Evolutionary conservation across 2,113 vertebrate species (phyloP), one percentile per base, ranked within the genome.

Genomic region (Brachirus orientalis): DNA sequence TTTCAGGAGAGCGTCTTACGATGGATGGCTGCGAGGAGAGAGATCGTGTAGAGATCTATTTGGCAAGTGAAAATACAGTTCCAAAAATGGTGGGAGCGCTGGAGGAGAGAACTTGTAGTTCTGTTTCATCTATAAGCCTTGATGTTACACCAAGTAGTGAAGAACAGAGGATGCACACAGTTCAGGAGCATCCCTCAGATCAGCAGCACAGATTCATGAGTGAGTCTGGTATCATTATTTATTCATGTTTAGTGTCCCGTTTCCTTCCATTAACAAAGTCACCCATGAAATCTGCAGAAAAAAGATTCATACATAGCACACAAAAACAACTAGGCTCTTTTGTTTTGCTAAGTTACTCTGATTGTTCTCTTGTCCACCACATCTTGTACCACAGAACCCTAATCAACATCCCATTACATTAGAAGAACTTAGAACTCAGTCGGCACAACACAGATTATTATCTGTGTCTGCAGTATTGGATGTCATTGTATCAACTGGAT

Each of bases 1-100:
- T 85, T 19, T 50, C 69, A 6, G 55, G 20, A 0, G 1, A 50
- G 16, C 52, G 65, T 0, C 0, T 5, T 1, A 41, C 10, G 37
- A 7, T 45, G 48, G 83, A 84, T 11, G 66, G 45, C 46, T n/a
- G 43, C 3, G 74, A 83, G 55, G 82, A 85, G 14, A 68, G 44
- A 16, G 36, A 61, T 8, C 45, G 44, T 0, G 10, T 7, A 3
- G 62, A 74, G 0, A 14, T 58, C n/a, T 58, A 13, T 17, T 51
- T 78, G 46, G 10, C 45, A 22, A 75, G 71, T 13, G 35, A 22
- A 19, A 77, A 10, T 54, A 7, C 20, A 0, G 62, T 0, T 20
- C 38, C 37, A 4, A 16, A 41, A 13, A 18, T 5, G 4, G 10
- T 8, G 5, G 62, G 14, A 11, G 36, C 13, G 0, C 1, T 7